phyloP scores from a whole-genome alignment of 2,797 vertebrate genomes.

The Aselliscus stoliczkanus region DNA sequence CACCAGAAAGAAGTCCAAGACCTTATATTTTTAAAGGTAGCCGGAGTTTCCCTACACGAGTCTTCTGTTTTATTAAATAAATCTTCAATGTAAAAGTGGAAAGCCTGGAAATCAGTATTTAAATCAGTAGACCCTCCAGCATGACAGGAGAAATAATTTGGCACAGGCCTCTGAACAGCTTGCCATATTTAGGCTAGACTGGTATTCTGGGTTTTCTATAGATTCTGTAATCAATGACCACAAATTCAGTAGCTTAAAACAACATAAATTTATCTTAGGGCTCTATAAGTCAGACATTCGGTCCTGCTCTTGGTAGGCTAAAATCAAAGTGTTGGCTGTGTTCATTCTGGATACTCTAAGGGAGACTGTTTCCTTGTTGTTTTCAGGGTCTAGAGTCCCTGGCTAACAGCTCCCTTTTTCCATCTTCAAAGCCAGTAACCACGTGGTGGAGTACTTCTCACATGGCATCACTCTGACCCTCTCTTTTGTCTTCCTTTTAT shows the following conservation, averaged over 20 bases:
- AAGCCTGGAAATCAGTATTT: conserved; percentile 2
- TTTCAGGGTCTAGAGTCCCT: background rate
- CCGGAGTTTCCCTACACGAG: background rate
- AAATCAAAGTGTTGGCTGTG: background rate
- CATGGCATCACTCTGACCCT: background rate
- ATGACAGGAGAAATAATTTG: background rate
- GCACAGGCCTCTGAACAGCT: background rate
- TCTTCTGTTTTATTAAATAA: background rate
- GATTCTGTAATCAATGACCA: background rate
- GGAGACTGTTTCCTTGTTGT: background rate
- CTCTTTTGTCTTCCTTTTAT: background rate
- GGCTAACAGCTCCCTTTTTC: background rate
- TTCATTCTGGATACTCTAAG: background rate
- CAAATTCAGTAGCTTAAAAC: background rate
- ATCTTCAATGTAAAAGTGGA: background rate
- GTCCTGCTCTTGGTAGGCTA: background rate
- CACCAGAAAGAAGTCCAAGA: background rate
- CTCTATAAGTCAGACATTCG: background rate
- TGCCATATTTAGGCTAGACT: background rate
- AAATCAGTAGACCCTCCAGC: background rate
- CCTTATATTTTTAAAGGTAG: background rate
- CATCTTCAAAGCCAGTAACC: background rate
- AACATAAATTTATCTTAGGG: background rate
- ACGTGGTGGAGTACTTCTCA: background rate
- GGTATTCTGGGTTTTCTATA: background rate